phyloP scores from a whole-genome alignment of 2,797 vertebrate species.

The Eleutherodactylus coqui region DNA sequence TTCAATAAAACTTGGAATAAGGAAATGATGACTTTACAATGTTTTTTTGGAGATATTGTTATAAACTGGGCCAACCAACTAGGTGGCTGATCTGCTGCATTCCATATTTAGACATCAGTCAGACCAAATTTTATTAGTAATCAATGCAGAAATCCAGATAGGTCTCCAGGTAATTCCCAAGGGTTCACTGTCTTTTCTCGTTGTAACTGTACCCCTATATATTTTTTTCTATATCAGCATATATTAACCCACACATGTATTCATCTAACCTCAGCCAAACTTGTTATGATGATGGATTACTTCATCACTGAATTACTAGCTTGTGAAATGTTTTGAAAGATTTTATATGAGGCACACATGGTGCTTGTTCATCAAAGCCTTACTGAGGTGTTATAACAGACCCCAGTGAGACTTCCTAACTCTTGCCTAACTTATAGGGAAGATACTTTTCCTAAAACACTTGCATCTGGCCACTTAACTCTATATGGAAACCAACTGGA shows the following conservation, averaged over 20 bases:
- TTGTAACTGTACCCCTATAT: background rate
- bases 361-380: conserved; percentile 2
- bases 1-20: no score
- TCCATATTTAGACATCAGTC: no score
- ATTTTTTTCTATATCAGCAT: conserved; percentile 3
- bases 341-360: conserved; percentile 36
- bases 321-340: conserved; percentile 33
- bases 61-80: no score
- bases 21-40: no score
- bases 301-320: conserved; percentile 22
- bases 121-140: no score
- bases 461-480: background rate
- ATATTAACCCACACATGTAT: background rate
- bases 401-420: background rate
- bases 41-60: no score
- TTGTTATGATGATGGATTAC: conserved; percentile 23
- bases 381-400: conserved; percentile 27
- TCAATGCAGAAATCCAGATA: no score
- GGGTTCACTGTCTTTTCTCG: no score
- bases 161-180: no score
- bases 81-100: no score
- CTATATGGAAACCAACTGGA: background rate
- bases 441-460: background rate
- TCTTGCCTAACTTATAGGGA: background rate
- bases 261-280: conserved; percentile 22